Evolutionary conservation across 2,113 vertebrate species (phyloP).

Genomic region (Phrynosoma blainvillii): DNA sequence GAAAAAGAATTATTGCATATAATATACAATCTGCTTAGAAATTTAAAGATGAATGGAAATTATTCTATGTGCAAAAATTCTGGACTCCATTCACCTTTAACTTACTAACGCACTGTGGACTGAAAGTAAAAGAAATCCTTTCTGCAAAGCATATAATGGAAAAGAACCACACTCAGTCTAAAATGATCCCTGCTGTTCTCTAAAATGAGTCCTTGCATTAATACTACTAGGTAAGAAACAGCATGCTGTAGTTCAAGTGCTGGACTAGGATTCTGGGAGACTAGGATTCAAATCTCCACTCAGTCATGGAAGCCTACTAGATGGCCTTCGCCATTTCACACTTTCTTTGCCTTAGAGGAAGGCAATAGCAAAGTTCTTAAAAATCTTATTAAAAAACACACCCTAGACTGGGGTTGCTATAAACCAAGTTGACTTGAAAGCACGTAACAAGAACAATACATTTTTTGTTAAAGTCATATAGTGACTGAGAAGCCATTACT

Average conservation of each 20-base stretch:
- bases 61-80: background rate
- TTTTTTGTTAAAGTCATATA: background rate
- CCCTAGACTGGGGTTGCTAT: no score
- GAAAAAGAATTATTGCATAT: background rate
- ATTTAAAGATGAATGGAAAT: background rate
- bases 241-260: no score
- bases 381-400: no score
- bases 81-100: background rate
- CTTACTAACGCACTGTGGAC: background rate
- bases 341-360: no score
- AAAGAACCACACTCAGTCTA: background rate
- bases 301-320: no score
- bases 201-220: background rate
- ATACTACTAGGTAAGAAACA: background rate
- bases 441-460: no score
- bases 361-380: no score
- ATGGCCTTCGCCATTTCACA: no score
- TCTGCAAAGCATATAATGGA: background rate
- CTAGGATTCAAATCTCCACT: no score
- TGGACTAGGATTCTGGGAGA: no score
- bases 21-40: background rate
- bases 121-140: constrained; percentile 6
- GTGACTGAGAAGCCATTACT: background rate
- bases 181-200: background rate
- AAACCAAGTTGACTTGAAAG: no score